phyloP scores from a whole-genome alignment of 2,797 vertebrate genomes.

The Mormyrops attenuatus region DNA sequence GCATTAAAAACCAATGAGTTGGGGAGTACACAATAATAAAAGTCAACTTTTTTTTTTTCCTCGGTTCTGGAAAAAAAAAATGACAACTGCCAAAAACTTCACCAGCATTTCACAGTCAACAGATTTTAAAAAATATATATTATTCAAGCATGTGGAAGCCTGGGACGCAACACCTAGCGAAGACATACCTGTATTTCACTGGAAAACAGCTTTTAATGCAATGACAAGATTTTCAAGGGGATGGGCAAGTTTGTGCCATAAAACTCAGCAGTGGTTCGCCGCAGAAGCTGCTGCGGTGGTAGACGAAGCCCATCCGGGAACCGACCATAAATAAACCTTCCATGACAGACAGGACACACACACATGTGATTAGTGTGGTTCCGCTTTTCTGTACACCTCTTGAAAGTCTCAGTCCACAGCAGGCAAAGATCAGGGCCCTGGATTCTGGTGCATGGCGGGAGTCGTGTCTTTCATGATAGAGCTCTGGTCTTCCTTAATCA shows the following conservation, averaged over 20 bases:
- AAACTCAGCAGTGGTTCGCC: background rate
- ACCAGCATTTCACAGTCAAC: conserved; percentile 3
- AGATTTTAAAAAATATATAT: background rate
- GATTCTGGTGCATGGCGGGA: background rate
- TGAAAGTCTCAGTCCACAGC: background rate
- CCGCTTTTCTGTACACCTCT: background rate
- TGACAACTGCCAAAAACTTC: conserved; percentile 2
- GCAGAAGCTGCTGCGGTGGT: background rate
- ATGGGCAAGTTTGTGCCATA: background rate
- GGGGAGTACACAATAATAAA: background rate
- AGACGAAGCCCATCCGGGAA: background rate
- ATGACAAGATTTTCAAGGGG: background rate
- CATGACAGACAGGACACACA: background rate
- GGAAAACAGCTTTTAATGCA: background rate
- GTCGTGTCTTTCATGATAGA: background rate
- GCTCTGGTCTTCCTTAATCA: conserved; percentile 33
- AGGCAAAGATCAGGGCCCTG: conserved; percentile 12
- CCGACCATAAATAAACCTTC: background rate
- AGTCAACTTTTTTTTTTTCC: background rate
- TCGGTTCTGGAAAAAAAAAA: background rate
- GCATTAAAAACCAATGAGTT: background rate
- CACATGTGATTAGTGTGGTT: background rate
- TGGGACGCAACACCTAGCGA: background rate
- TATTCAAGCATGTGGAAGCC: background rate
- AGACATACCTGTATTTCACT: background rate